Base-by-base conservation (phyloP, 2,888 invertebrate species). In the Drosophila greeni region DNA sequence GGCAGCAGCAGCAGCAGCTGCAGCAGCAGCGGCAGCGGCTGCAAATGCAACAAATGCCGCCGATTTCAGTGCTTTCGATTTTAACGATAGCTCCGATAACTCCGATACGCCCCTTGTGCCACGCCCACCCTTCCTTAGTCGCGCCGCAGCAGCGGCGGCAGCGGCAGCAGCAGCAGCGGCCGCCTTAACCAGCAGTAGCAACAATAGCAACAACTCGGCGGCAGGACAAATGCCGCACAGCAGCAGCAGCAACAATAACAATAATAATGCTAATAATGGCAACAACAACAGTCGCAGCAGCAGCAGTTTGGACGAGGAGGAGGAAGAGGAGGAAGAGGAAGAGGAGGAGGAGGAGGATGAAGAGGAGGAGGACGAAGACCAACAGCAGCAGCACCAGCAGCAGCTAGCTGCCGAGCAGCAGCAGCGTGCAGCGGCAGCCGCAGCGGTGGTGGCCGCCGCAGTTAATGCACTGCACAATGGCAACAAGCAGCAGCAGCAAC, bases 61-160 rank as follows among this genome's bases (percentile, higher is more conserved):
- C 51, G 88, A 88, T 75, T 88, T 88, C 57, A 88, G 88, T 78
- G 88, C 88, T 65, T 88, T 87, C 82, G 88, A 88, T 76, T 88
- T 88, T 66, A 88, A 88, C 75, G 88, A 88, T 57, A 87, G 87
- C 72, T 88, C 88, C 64, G 88, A 88, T 78, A 88, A 86, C 72
- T 88, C 88, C 78, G 79, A 85, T 66, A 76, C 81, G 52, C 81
- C 81, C 52, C 66, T 82, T 52, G 84, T 81, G 70, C 85, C 88
- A 65, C 87, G 88, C 52, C 82, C 85, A 54, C 85, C 86, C 31
- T 88, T 87, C 57, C 82, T 88, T 24, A 88, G 86, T 77, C 87
- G 88, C 47, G 81, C 80, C 24, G 84, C 79, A 2, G 78, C 81
- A 12, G 76, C 76, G 34, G 74, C 73, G 36, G 73, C 72, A 23